Evolutionary conservation across 2,113 vertebrate genomes (phyloP), one percentile per base, ranked within the genome.

Genomic region (Nerophis lumbriciformis): DNA sequence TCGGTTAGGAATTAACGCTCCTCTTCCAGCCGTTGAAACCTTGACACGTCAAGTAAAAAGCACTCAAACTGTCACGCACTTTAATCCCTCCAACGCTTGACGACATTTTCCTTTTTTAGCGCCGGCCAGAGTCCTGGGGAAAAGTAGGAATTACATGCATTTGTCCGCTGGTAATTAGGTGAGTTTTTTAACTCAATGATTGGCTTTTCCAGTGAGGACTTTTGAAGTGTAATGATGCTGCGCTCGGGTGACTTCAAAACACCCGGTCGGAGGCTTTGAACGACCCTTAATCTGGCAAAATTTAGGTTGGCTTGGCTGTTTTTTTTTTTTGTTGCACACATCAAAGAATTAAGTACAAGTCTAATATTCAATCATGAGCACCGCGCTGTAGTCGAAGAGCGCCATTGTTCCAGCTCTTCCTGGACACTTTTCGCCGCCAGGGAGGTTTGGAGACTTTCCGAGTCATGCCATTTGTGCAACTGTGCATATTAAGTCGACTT

Each of bases 211-310:
- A 72, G 77, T 56, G 63, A 85, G 75, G 77, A 79, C 80, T 79
- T 85, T 75, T 87, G 82, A 88, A 84, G 83, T 73, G 65, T 71
- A 83, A 86, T 80, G 77, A 87, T 85, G 82, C 85, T 86, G 78
- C 83, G 85, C 80, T 86, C 76, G 60, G 76, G 78, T 74, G 64
- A 81, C 83, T 87, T 83, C 83, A 84, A 83, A 83, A 76, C 36
- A 38, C 78, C 28, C 69, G 81, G 73, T 80, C 68, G 73, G 47
- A 61, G 51, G 73, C 83, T 87, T 87, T 90, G 83, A 90, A 84
- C 85, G 82, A 70, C 81, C 75, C 76, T 81, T 90, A 88, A 92
- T 91, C 86, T 90, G 85, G 73, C 70, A 80, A 83, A 82, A 89
- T 84, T 80, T 81, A 77, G 77, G 82, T 83, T 88, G 76, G 79